A percentile compares a stretch with the other conserved stretches of the same genome.
These are phyloP conservation scores for Anastrepha obliqua DNA, from an alignment of 1,140 invertebrate species.

Conservation along the genomic window DNA sequence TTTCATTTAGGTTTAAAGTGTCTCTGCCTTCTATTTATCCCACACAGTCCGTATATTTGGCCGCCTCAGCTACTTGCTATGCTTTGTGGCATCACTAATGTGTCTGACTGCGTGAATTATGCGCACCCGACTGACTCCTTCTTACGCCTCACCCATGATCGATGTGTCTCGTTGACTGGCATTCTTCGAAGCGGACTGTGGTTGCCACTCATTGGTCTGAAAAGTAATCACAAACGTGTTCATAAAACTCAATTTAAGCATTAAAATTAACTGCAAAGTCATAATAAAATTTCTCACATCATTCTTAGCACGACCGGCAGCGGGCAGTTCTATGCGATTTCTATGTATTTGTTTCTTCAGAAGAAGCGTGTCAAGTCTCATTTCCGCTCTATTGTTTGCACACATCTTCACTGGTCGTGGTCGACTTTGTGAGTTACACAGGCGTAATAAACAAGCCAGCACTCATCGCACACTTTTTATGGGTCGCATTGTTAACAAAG, in stretches of 20 bases:
- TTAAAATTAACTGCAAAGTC: conserved; percentile 35
- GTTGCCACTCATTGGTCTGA: neutral
- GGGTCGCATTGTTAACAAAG: conserved; percentile 9
- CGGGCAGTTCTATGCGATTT: neutral
- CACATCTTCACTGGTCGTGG: neutral
- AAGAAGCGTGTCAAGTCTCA: neutral
- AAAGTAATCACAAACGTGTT: conserved; percentile 43
- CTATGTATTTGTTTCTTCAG: neutral
- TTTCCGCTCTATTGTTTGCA: conserved; percentile 40
- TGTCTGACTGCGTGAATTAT: neutral
- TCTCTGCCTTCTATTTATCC: neutral
- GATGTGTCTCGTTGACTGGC: neutral
- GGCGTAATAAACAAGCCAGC: neutral
- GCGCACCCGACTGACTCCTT: neutral
- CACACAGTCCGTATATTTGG: too few species aligned
- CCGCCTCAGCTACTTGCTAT: neutral
- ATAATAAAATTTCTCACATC: conserved; percentile 36
- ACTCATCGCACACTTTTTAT: neutral
- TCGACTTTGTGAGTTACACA: neutral
- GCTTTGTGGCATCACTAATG: neutral
- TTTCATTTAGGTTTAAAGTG: neutral
- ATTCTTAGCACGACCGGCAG: neutral
- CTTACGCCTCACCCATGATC: neutral
- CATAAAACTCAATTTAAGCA: conserved; percentile 38
- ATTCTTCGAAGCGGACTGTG: neutral